Evolutionary conservation across 1,140 invertebrate species (phyloP), one percentile per base, ranked within the genome.

Genomic region (Mya arenaria): DNA sequence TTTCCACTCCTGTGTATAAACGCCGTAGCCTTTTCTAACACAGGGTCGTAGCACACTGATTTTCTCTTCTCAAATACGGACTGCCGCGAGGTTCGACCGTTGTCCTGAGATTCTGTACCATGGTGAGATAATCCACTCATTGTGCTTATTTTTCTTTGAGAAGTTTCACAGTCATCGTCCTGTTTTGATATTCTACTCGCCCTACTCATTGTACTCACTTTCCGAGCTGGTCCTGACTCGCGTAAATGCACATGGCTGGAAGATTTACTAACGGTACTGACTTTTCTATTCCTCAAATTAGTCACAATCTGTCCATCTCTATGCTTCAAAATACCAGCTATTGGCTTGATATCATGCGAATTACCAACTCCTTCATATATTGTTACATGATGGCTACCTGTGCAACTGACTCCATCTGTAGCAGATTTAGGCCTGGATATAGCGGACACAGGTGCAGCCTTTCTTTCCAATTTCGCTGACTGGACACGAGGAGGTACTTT

Each of bases 1-100:
- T 82, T 73, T 3, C 79, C 79, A n/a, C 79, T 41, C 6, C 69
- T 60, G 25, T 82, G 79, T n/a, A 82, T 73, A 36, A 65, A 82
- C 13, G 79, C 68, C 13, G 68, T 34, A 13, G 79, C 79, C 62
- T 74, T 82, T 30, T 82, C 79, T 10, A 74, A 58, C 17, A 32
- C 79, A 4, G 79, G 79, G 41, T 82, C 71, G 32, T 72, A 82
- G 19, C 28, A 62, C 17, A 65, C 62, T 44, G 69, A 73, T 30
- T 74, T 82, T 23, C 39, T 39, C 65, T 56, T 82, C 28, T 41
- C 34, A 44, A 28, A 52, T n/a, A n/a, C n/a, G n/a, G n/a, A 19
- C 15, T 56, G 4, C 28, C 19, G 28, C 10, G 48, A 48, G 34
- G 34, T 5, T 23, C 23, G 0, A 34, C 39, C 30, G 37, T 39